These are phyloP conservation scores for Archivesica marissinica DNA, from an alignment of 1,140 invertebrate genomes.

Conservation along the genomic window DNA sequence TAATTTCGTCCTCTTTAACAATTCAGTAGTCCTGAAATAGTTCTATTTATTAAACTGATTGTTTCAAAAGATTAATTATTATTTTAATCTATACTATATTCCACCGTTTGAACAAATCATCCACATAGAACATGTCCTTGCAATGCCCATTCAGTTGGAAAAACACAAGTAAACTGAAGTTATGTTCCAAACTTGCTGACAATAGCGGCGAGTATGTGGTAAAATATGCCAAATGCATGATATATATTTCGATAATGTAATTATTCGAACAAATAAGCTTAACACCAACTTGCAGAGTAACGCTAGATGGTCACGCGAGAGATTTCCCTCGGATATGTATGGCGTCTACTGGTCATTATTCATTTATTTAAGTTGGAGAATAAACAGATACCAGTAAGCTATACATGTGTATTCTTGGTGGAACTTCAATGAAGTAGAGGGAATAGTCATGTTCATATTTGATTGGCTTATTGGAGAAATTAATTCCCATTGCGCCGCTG, in stretches of 20 bases:
- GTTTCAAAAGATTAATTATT: neutral
- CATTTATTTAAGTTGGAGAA: neutral
- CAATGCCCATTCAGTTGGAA: neutral
- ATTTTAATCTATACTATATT: no score
- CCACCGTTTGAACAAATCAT: neutral
- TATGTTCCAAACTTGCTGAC: neutral
- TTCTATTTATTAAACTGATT: neutral
- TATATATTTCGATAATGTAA: constrained; percentile 33
- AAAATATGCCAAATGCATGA: neutral
- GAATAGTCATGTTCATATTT: no score
- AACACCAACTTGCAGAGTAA: neutral
- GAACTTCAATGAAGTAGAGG: no score
- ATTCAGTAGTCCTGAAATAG: neutral
- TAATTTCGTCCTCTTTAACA: neutral
- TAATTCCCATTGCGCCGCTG: no score
- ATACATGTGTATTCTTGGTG: no score
- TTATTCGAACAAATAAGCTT: constrained; percentile 33
- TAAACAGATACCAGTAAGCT: neutral
- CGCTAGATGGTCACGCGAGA: neutral
- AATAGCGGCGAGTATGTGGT: neutral
- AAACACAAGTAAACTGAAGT: neutral
- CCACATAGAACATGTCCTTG: neutral
- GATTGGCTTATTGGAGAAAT: no score
- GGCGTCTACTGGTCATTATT: constrained; percentile 2
- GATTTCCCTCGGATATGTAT: neutral